Evolutionary conservation across 1,140 invertebrate species (phyloP).

Genomic region (Drosophila pseudoobscura): DNA sequence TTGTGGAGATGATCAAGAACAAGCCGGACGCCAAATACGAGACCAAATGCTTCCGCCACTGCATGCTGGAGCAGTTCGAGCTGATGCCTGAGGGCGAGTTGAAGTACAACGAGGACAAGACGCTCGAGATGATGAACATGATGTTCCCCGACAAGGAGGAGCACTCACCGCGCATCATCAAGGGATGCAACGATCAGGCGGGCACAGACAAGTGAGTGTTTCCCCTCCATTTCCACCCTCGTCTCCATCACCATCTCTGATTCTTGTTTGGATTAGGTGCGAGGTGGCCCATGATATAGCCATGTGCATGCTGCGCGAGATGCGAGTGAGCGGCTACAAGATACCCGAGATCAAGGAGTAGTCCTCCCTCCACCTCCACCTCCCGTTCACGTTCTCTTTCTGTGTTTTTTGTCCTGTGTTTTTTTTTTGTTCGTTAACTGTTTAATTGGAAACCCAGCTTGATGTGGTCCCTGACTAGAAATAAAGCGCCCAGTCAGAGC

Average conservation of each 20-base stretch:
- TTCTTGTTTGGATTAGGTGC: constrained; percentile 38
- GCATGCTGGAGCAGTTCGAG: constrained; percentile 68
- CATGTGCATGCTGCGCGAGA: constrained; percentile 70
- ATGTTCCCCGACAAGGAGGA: constrained; percentile 60
- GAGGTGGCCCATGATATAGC: constrained; percentile 58
- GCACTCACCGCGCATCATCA: constrained; percentile 28
- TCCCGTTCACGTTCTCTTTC: not conserved
- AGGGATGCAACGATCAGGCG: constrained; percentile 44
- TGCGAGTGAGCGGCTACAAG: constrained; percentile 47
- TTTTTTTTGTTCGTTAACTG: constrained; percentile 35
- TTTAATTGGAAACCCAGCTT: constrained; percentile 4
- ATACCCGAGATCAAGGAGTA: constrained; percentile 69
- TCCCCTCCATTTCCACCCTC: no score
- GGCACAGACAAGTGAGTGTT: constrained; percentile 60
- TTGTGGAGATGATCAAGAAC: constrained; percentile 62
- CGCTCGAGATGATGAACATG: constrained; percentile 58
- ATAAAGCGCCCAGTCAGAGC: constrained; percentile 49
- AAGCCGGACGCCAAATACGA: constrained; percentile 51
- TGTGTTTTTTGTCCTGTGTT: constrained; percentile 16
- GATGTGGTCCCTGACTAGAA: constrained; percentile 56
- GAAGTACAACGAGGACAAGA: constrained; percentile 50
- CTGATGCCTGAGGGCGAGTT: constrained; percentile 41
- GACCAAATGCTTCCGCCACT: constrained; percentile 70
- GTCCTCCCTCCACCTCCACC: not conserved
- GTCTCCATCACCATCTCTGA: no score